Evolutionary conservation across 2,888 invertebrate genomes (phyloP).

Genomic region (Spodoptera littoralis): DNA sequence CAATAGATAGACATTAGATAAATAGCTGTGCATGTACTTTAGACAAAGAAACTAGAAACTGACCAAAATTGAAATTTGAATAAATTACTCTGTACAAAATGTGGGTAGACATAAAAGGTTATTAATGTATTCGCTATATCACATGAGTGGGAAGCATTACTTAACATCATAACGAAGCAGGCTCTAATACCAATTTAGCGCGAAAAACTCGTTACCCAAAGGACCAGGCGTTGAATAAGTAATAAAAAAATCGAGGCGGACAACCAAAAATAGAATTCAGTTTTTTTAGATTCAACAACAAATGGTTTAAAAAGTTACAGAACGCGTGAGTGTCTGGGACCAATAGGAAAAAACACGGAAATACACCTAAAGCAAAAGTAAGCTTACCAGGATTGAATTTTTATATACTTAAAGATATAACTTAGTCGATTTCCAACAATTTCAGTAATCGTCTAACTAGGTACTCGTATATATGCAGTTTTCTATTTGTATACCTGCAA

Average conservation of each 20-base stretch:
- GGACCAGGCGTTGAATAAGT: conserved; percentile 11
- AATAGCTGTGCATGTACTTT: too few species aligned
- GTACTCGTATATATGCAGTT: too few species aligned
- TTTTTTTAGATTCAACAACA: conserved; percentile 16
- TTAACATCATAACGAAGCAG: not conserved
- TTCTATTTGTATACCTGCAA: too few species aligned
- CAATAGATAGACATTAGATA: too few species aligned
- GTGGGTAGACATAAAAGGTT: not conserved
- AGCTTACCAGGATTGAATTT: too few species aligned
- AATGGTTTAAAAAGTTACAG: conserved; percentile 19
- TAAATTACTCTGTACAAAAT: conserved; percentile 5
- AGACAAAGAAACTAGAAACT: too few species aligned
- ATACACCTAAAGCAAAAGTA: too few species aligned
- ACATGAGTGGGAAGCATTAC: conserved; percentile 5
- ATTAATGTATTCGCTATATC: conserved; percentile 7
- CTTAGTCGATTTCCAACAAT: too few species aligned
- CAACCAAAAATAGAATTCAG: conserved; percentile 16
- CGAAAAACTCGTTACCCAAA: conserved; percentile 28
- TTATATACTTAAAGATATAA: too few species aligned
- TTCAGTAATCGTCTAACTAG: too few species aligned
- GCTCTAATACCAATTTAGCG: conserved; percentile 16
- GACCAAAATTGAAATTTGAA: not conserved
- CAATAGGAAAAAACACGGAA: not conserved
- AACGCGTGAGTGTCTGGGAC: conserved; percentile 1
- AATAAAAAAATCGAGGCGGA: conserved; percentile 1